Percentiles rank a stretch among this genome's conserved stretches.
These are phyloP conservation scores for Callipepla squamata DNA, from an alignment of 2,113 vertebrate species.

Conservation along the genomic window DNA sequence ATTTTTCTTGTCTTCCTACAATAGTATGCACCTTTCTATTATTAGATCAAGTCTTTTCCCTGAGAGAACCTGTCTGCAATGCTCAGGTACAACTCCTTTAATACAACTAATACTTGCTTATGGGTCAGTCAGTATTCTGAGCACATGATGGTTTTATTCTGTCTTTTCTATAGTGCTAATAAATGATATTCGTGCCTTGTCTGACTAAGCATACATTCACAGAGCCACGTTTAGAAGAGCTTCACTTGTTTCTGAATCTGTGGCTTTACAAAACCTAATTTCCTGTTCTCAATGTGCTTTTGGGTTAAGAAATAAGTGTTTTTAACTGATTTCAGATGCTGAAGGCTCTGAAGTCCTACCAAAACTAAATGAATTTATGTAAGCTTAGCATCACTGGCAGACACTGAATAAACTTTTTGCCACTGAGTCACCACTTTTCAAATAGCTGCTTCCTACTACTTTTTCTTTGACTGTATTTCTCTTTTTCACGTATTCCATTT, in stretches of 20 bases:
- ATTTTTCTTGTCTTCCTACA: neutral
- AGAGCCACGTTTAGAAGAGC: neutral
- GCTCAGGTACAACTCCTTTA: neutral
- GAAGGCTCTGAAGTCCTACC: neutral
- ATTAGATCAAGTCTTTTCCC: neutral
- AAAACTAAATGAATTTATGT: neutral
- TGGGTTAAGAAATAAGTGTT: neutral
- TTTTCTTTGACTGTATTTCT: neutral
- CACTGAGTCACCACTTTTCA: neutral
- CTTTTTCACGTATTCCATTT: neutral
- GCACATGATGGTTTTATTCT: neutral
- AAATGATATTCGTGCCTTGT: neutral
- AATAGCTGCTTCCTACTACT: neutral
- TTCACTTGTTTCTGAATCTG: neutral
- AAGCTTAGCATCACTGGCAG: neutral
- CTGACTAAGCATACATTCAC: neutral
- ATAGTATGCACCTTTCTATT: neutral
- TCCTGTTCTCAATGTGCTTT: neutral
- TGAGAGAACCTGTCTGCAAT: neutral
- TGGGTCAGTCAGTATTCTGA: neutral
- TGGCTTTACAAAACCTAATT: neutral
- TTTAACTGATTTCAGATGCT: neutral
- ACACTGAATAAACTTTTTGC: neutral
- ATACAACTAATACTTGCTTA: neutral
- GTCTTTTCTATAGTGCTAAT: neutral